Base-by-base conservation (phyloP, 1,140 invertebrate species). In the Paraescarpia echinospica region DNA sequence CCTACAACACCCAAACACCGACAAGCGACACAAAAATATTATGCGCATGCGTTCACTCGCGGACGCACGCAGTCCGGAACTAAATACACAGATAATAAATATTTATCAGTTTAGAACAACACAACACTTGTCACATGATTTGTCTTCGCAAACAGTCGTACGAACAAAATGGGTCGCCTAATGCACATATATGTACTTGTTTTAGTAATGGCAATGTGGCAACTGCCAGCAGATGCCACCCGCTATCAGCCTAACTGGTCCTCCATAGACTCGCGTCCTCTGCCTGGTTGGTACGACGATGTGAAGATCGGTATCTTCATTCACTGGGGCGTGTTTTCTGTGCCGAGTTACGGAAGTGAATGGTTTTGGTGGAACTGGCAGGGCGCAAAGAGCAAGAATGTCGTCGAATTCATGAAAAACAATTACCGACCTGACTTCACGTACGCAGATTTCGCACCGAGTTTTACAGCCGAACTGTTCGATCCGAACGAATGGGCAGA, bases 231-330 rank as follows among this genome's bases (percentile, higher is more conserved):
- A 41, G 14, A 34, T 90, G 48, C 91, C n/a, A 92, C 34, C 31
- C 35, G 92, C 33, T 95, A 94, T 90, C 89, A 93, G 41, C 94
- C 95, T 18, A 94, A 94, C 89, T 96, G 96, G 96, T 91, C 94
- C 0, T 96, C 96, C 18, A 89, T 96, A 33, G 96, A 96, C 91
- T 89, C 93, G 0, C 94, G 96, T 51, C 96, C 96, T 0, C 91
- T 96, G 41, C 96, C 96, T 18, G 33, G 35, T 2, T 96, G 96
- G 96, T 96, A 94, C 93, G 96, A 96, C 48, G 94, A 96, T 6
- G 94, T 95, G 12, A 96, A 96, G 94, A 92, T 96, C n/a, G 96
- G 96, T n/a, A 96, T 96, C 41, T 96, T 96, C 93, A 94, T 96
- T 14, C 96, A 96, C 93, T 96, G 96, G 96, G 96, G 96, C 0